phyloP scores from a whole-genome alignment of 2,113 vertebrate species.

The Tauraco erythrolophus region DNA sequence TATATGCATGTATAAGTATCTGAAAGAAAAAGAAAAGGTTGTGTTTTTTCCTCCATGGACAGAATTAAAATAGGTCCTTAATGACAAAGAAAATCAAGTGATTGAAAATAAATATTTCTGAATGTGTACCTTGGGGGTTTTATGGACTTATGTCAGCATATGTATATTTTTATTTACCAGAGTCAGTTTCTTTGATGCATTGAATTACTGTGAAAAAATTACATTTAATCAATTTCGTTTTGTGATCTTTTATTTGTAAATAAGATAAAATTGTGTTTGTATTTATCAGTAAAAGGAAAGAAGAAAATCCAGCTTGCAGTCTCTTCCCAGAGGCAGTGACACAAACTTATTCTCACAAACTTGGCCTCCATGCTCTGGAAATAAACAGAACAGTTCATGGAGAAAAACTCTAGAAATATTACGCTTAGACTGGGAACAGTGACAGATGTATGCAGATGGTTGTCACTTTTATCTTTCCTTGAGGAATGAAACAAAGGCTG shows the following conservation, averaged over 20 bases:
- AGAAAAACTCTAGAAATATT: neutral
- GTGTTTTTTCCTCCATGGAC: neutral
- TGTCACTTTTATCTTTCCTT: neutral
- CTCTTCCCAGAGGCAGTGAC: neutral
- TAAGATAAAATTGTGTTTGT: neutral
- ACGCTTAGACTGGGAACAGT: neutral
- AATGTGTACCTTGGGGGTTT: neutral
- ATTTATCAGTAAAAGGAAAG: neutral
- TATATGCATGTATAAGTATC: neutral
- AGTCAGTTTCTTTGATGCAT: neutral
- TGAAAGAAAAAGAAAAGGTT: neutral
- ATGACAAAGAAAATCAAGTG: neutral
- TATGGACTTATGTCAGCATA: neutral
- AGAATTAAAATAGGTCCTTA: neutral
- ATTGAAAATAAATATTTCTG: neutral
- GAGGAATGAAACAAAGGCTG: neutral
- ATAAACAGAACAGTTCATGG: neutral
- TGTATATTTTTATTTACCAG: neutral
- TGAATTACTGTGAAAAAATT: neutral
- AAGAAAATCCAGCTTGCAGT: neutral
- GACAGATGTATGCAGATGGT: neutral
- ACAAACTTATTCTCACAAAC: neutral
- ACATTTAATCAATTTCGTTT: neutral
- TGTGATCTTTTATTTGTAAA: neutral
- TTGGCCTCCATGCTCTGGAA: neutral